Base-by-base conservation (phyloP, 1,140 invertebrate species). In the Papilio polytes region DNA sequence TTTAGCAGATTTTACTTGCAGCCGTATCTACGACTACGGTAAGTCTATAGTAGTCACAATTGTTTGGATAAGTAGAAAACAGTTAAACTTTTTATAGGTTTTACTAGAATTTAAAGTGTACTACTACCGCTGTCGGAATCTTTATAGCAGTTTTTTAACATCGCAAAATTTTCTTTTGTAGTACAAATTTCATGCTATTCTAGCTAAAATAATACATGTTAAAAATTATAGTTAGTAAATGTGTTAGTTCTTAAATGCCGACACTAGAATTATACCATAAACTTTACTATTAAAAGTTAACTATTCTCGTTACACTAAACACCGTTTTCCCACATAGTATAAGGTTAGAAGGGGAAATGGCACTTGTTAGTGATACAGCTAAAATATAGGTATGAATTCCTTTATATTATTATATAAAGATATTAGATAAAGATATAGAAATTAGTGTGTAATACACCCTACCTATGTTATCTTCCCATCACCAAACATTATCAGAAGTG, bases 61-160 rank as follows among this genome's bases (percentile, higher is more conserved):
- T 12, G 20, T 46, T 22, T 46, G n/a, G 18, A 78, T 44, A 63
- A 44, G 53, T 59, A 66, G 53, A 59, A 78, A 78, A 44, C 18
- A 26, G 74, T 76, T 63, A 63, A n/a, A 59, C 76, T 78, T 56
- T 78, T 78, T 66, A 78, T 63, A 59, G 18, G 8, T 44, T 78
- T 78, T 78, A 63, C 77, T 44, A 63, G 77, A 78, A 78, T 78
- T 78, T 44, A 13, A 78, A 78, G 56, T 78, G 36, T 44, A 46
- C 22, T 26, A 74, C 20, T 76, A 31, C n/a, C 31, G 7, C 1
- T 44, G 77, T 78, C 77, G 77, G 77, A 46, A 63, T n/a, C 53
- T 78, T 78, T 78, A 77, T 18, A 77, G 74, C 12, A 0, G 20
- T 44, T 78, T 63, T 78, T 78, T 59, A 36, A 63, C 13, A 20